Conservation (phyloP, 2,113 vertebrate genomes). For the Phycodurus eques region DNA sequence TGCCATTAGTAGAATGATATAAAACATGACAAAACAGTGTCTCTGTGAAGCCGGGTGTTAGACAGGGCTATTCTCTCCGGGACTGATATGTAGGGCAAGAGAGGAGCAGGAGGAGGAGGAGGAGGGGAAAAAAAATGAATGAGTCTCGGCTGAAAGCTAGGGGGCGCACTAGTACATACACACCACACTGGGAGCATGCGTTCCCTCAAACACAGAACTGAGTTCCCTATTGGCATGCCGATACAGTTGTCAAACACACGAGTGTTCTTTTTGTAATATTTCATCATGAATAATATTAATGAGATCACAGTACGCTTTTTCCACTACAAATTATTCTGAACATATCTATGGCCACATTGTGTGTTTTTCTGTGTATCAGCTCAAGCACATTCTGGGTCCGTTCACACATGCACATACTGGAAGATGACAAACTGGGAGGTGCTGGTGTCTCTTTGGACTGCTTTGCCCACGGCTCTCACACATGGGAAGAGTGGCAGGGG, state of each 20-base stretch:
- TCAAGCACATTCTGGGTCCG: conserved; percentile 37
- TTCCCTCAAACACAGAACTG: conserved; percentile 17
- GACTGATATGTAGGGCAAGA: conserved; percentile 77
- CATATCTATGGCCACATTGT: conserved; percentile 40
- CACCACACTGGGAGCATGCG: conserved; percentile 18
- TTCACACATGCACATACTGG: conserved; percentile 56
- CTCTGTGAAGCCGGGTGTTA: conserved; percentile 74
- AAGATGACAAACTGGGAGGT: conserved; percentile 61
- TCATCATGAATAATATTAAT: conserved; percentile 5
- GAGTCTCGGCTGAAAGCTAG: conserved; percentile 56
- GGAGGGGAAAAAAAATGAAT: conserved; percentile 7
- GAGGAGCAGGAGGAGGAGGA: conserved; percentile 56
- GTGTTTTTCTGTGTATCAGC: conserved; percentile 20
- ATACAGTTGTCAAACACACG: conserved; percentile 11
- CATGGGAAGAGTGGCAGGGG: conserved; percentile 49
- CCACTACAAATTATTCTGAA: conserved; percentile 15
- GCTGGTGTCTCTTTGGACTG: conserved; percentile 65
- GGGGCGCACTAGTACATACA: conserved; percentile 64
- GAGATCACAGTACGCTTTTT: not conserved
- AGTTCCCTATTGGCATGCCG: conserved; percentile 25
- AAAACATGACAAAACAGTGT: conserved; percentile 78
- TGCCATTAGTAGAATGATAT: conserved; percentile 78
- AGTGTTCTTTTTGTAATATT: conserved; percentile 2
- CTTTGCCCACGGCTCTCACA: conserved; percentile 64
- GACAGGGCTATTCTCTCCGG: conserved; percentile 74